A percentile compares a stretch with the other conserved stretches of the same genome.
Evolutionary conservation across 2,888 invertebrate genomes (phyloP).

Genomic region (Poecilus cupreus): DNA sequence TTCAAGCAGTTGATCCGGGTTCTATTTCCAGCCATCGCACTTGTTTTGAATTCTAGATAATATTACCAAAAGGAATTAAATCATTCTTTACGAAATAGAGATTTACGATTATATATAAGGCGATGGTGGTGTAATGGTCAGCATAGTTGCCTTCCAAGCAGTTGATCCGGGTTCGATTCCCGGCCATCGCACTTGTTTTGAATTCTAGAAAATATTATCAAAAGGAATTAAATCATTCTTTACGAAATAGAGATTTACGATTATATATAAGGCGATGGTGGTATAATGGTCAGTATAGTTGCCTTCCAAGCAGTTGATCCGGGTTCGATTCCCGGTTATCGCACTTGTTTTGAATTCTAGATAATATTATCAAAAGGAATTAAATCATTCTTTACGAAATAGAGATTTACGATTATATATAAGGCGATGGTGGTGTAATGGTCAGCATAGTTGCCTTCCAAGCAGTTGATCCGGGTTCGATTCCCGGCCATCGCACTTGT

Average conservation of each 20-base stretch:
- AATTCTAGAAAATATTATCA: too few species aligned
- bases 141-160: constrained; percentile 74
- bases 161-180: constrained; percentile 74
- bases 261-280: constrained; percentile 73
- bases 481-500: constrained; percentile 72
- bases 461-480: constrained; percentile 74
- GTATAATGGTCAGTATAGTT: constrained; percentile 74
- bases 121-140: constrained; percentile 74
- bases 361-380: too few species aligned
- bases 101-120: too few species aligned
- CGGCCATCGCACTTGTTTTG: constrained; percentile 70
- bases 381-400: too few species aligned
- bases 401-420: too few species aligned
- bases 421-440: constrained; percentile 73
- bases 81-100: too few species aligned
- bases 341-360: constrained; percentile 65
- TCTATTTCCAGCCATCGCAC: constrained; percentile 74
- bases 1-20: constrained; percentile 74
- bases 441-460: constrained; percentile 74
- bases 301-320: constrained; percentile 74
- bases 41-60: neutral
- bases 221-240: too few species aligned
- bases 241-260: too few species aligned
- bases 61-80: too few species aligned
- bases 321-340: constrained; percentile 74